These are phyloP conservation scores for Sarcoramphus papa DNA, from an alignment of 2,797 vertebrate species.

Conservation along the genomic window DNA sequence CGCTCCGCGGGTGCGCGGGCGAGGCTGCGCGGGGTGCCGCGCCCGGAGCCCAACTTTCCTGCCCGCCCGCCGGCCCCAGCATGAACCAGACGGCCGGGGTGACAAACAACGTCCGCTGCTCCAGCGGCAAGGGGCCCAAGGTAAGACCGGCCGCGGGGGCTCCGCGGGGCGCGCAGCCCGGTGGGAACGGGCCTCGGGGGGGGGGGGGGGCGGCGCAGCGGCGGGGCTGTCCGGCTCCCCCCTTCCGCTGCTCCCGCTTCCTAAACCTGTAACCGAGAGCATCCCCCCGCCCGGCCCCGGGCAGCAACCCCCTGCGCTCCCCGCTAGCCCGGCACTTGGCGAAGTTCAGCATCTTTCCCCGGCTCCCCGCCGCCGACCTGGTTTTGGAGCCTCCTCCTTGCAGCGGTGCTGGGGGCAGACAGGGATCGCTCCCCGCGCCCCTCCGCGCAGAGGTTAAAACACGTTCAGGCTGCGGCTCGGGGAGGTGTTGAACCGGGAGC, in stretches of 20 bases:
- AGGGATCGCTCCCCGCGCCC: neutral
- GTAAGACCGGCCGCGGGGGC: slow-evolving; percentile 68
- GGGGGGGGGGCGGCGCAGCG: neutral
- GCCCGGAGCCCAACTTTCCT: slow-evolving; percentile 16
- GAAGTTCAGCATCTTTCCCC: neutral
- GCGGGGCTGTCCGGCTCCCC: no score
- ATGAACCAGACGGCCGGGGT: slow-evolving; percentile 97
- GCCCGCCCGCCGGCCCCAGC: neutral
- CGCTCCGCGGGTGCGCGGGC: neutral
- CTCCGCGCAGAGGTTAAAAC: neutral
- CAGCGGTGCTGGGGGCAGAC: neutral
- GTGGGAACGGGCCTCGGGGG: neutral
- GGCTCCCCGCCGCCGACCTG: neutral
- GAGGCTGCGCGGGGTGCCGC: neutral
- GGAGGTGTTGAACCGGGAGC: rapidly evolving
- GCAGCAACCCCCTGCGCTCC: neutral
- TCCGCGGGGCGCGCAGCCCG: neutral
- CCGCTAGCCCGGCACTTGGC: neutral
- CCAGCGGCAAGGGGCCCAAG: slow-evolving; percentile 84
- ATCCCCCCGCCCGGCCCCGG: no score
- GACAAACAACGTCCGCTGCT: slow-evolving; percentile 87
- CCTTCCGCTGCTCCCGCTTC: no score
- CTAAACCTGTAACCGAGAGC: neutral
- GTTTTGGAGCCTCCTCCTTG: neutral
- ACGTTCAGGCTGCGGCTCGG: neutral